Percentiles rank a stretch among this genome's conserved stretches.
Conservation (phyloP, 2,113 vertebrate genomes). For the Prolemur simus region DNA sequence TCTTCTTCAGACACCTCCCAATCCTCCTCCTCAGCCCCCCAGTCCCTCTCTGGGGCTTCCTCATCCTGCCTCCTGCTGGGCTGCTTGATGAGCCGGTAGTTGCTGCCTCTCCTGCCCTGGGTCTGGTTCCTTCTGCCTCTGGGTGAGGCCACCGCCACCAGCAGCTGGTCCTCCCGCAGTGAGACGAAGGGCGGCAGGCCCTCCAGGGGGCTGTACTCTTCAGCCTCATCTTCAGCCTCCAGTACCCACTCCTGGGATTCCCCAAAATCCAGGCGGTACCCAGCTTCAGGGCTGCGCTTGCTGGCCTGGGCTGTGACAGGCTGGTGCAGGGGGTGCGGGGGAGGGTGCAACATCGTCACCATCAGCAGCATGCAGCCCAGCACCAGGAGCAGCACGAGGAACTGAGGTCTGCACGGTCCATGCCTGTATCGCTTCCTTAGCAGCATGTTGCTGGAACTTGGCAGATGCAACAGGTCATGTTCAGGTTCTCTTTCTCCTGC, state of each 20-base stretch:
- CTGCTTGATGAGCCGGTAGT: slow-evolving; percentile 86
- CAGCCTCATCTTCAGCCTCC: slow-evolving; percentile 85
- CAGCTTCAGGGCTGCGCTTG: slow-evolving; percentile 65
- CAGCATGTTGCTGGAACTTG: slow-evolving; percentile 85
- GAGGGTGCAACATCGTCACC: slow-evolving; percentile 82
- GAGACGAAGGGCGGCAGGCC: slow-evolving; percentile 86
- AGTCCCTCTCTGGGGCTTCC: slow-evolving; percentile 44
- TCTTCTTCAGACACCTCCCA: slow-evolving; percentile 48
- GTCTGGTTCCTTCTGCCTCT: slow-evolving; percentile 79
- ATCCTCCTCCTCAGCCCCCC: slow-evolving; percentile 69
- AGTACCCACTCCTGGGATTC: slow-evolving; percentile 84
- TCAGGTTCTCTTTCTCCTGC: slow-evolving; percentile 70
- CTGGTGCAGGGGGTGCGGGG: slow-evolving; percentile 69
- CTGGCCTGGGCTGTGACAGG: slow-evolving; percentile 63
- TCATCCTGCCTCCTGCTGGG: slow-evolving; percentile 66
- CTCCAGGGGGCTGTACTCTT: slow-evolving; percentile 79
- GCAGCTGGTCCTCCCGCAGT: slow-evolving; percentile 90
- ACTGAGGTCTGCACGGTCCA: slow-evolving; percentile 78
- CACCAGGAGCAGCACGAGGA: slow-evolving; percentile 84
- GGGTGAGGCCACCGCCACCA: slow-evolving; percentile 83
- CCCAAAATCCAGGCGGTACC: slow-evolving; percentile 80
- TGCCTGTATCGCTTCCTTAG: slow-evolving; percentile 83
- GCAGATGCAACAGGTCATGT: slow-evolving; percentile 82
- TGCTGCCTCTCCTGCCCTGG: slow-evolving; percentile 79
- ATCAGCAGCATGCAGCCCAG: slow-evolving; percentile 85